Percentiles rank a stretch among this genome's conserved stretches.
Evolutionary conservation across 1,140 invertebrate species (phyloP).

Genomic region (Dreissena rostriformis): DNA sequence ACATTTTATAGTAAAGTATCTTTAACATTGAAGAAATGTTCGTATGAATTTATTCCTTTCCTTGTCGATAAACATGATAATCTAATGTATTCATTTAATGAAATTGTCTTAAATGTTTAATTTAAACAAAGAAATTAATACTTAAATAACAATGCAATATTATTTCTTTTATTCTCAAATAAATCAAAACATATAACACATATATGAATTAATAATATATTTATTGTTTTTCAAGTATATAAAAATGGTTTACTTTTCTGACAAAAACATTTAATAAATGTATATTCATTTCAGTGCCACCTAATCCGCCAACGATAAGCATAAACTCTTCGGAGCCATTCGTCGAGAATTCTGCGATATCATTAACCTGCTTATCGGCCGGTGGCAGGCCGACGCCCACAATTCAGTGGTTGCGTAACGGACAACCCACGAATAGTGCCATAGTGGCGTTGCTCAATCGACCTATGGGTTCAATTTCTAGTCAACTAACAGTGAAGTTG

Average conservation of each 20-base stretch:
- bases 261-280: background rate
- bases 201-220: no score
- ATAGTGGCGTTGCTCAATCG: conserved; percentile 5
- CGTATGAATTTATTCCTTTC: no score
- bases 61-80: no score
- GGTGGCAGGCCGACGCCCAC: conserved; percentile 69
- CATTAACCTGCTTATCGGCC: conserved; percentile 61
- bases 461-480: conserved; percentile 36
- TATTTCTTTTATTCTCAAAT: no score
- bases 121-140: no score
- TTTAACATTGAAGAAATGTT: no score
- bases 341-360: conserved; percentile 59
- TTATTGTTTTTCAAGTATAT: no score
- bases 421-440: conserved; percentile 54
- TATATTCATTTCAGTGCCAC: conserved; percentile 43
- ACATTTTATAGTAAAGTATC: no score
- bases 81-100: no score
- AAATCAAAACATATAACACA: no score
- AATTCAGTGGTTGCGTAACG: conserved; percentile 66
- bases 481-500: conserved; percentile 53
- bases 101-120: no score
- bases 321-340: conserved; percentile 28
- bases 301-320: conserved; percentile 27
- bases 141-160: no score
- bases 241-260: background rate